Percentiles rank a stretch among this genome's conserved stretches.
Conservation (phyloP, 2,113 vertebrate genomes). For the Empidonax alnorum region DNA sequence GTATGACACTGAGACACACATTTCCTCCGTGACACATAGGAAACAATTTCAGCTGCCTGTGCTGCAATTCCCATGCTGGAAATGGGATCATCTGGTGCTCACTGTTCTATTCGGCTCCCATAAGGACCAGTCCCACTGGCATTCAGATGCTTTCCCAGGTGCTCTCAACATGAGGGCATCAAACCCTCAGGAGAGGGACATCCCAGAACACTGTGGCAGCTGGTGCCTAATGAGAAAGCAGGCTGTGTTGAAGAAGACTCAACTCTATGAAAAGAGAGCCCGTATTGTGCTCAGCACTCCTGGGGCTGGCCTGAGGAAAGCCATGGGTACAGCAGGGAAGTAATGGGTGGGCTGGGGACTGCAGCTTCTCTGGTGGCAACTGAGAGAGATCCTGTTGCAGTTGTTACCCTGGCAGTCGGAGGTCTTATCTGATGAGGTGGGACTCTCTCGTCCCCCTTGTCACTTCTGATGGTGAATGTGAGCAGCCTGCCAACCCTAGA, state of each 20-base stretch:
- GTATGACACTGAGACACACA: neutral
- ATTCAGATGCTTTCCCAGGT: neutral
- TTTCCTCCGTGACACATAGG: constrained; percentile 15
- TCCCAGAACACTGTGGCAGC: neutral
- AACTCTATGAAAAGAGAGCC: neutral
- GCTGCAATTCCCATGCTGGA: neutral
- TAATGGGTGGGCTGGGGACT: neutral
- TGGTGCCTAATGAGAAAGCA: neutral
- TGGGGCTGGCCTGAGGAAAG: neutral
- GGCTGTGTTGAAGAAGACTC: neutral
- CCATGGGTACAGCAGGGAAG: rapidly evolving
- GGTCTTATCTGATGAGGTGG: neutral
- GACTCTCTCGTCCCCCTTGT: neutral
- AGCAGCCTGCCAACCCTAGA: neutral
- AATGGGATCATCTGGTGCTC: neutral
- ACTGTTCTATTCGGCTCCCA: neutral
- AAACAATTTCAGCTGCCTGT: neutral
- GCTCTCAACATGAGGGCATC: neutral
- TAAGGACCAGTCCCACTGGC: neutral
- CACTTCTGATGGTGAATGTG: neutral
- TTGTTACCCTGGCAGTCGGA: neutral
- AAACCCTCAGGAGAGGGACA: neutral
- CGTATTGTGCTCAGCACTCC: neutral
- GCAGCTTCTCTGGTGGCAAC: neutral
- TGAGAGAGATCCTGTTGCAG: neutral